Conservation (phyloP, 2,113 vertebrate genomes). For the Clinocottus analis region DNA sequence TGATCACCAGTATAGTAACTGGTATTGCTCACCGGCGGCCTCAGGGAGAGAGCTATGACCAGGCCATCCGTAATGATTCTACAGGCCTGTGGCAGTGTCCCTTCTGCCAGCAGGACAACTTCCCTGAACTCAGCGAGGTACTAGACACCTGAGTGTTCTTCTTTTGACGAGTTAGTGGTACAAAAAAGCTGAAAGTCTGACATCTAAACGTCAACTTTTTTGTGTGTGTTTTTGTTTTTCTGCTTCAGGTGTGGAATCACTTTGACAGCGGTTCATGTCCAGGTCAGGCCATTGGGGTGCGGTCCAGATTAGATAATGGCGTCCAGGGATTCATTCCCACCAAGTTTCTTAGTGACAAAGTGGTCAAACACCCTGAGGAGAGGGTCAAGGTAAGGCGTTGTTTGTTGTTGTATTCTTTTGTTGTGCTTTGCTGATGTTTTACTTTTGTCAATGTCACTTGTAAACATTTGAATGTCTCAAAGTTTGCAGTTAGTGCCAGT, state of each 20-base stretch:
- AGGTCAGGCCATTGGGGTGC: constrained; percentile 97
- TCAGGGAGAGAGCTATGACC: constrained; percentile 98
- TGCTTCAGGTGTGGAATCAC: constrained; percentile 96
- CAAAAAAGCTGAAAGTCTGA: not conserved
- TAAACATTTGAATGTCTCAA: not conserved
- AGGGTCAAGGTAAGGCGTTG: constrained; percentile 91
- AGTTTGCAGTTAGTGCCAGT: not conserved
- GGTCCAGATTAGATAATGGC: constrained; percentile 94
- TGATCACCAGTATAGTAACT: constrained; percentile 95
- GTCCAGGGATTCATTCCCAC: constrained; percentile 98
- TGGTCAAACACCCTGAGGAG: constrained; percentile 97
- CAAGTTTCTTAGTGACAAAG: constrained; percentile 98
- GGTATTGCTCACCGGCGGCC: constrained; percentile 97
- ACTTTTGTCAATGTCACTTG: not conserved
- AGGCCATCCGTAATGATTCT: constrained; percentile 95
- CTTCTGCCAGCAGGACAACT: constrained; percentile 99
- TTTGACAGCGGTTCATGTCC: constrained; percentile 99
- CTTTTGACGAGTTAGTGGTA: not conserved
- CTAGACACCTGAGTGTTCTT: not conserved
- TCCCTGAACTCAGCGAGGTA: constrained; percentile 98
- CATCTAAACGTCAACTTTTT: not conserved
- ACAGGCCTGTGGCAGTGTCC: constrained; percentile 98
- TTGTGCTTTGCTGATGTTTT: not conserved
- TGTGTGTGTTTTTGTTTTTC: constrained; percentile 21
- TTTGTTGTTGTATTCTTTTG: not conserved